A percentile compares a stretch with the other conserved stretches of the same genome.
phyloP scores from a whole-genome alignment of 2,797 vertebrate species.

The Hylomyscus alleni region DNA sequence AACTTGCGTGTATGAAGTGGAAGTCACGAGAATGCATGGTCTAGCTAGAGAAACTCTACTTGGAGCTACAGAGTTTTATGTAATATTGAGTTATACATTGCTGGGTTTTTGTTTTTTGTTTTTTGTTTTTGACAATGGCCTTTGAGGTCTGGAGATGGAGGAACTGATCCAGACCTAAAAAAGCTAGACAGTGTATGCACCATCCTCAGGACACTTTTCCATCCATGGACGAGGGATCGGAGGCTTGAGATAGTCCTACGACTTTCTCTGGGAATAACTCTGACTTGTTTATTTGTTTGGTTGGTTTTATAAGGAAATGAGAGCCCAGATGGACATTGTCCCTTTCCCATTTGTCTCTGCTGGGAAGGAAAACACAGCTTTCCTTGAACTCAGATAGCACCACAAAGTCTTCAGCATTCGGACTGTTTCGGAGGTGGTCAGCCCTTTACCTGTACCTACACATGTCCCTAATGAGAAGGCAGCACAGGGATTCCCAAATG shows the following conservation, averaged over 20 bases:
- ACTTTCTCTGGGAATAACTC: constrained; percentile 17
- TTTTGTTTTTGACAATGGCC: background rate
- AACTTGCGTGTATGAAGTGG: background rate
- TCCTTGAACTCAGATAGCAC: background rate
- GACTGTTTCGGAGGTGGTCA: background rate
- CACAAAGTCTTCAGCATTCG: background rate
- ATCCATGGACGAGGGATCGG: background rate
- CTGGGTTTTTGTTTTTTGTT: background rate
- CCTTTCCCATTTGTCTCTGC: background rate
- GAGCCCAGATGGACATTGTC: background rate
- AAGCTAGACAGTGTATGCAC: background rate
- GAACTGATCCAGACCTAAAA: background rate
- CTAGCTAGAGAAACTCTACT: background rate
- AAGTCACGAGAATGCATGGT: background rate
- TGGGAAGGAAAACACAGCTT: background rate
- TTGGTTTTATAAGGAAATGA: background rate
- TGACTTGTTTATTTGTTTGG: background rate
- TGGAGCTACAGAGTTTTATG: background rate
- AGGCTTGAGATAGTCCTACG: background rate
- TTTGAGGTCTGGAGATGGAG: background rate
- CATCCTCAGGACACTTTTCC: background rate
- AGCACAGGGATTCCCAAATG: background rate
- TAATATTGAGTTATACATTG: background rate
- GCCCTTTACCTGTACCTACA: background rate
- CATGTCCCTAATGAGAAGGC: background rate